A percentile compares a stretch with the other conserved stretches of the same genome.
Evolutionary conservation across 2,797 vertebrate genomes (phyloP).

Genomic region (Podarcis siculus): DNA sequence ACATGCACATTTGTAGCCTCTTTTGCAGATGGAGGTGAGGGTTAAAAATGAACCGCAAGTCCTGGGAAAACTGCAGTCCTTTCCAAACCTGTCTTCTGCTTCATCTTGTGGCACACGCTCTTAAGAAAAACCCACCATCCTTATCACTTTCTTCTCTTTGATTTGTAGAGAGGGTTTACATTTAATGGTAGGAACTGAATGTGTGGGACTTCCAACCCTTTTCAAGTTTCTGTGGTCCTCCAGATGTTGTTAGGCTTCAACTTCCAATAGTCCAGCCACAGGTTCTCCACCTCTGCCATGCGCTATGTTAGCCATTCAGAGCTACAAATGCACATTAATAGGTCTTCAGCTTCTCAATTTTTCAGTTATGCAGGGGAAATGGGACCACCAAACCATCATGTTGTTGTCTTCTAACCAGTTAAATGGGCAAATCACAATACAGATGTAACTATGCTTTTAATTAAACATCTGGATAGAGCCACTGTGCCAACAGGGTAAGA

Average conservation of each 20-base stretch:
- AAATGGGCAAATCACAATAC: background rate
- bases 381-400: background rate
- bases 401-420: background rate
- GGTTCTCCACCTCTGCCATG: background rate
- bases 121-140: background rate
- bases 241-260: no score
- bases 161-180: background rate
- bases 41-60: no score
- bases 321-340: background rate
- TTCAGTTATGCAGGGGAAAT: background rate
- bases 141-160: background rate
- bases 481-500: background rate
- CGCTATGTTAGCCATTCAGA: background rate
- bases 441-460: background rate
- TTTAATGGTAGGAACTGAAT: background rate
- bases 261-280: background rate
- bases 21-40: no score
- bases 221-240: background rate
- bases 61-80: no score
- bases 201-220: background rate
- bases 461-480: background rate
- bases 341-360: background rate
- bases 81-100: background rate
- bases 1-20: no score
- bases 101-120: background rate